Evolutionary conservation across 2,888 invertebrate genomes (phyloP), one percentile per base, ranked within the genome.

Genomic region (Cryptus viduatorius): DNA sequence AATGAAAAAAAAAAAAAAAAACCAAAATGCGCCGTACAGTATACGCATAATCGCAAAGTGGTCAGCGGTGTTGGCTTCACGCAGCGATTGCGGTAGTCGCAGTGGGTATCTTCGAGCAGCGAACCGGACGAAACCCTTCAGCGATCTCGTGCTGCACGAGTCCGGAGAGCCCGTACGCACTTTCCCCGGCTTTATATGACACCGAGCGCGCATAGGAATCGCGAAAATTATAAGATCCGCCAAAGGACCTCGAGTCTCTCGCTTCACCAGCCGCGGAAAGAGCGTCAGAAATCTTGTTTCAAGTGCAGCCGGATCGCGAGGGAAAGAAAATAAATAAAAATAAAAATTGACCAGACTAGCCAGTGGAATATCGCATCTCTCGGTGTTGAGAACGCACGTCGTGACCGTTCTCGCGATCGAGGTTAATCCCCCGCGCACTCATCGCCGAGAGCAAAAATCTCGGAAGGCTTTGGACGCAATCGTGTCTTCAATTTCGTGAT

Each of bases 181-280:
- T 85, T 76, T 83, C 78, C 79, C 73, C 68, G 71, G 75, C 79
- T 86, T 86, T 86, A 88, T 87, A 86, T 79, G 85, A 84, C 85
- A 53, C 67, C 68, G 84, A 86, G 83, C 68, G 81, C 83, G 89
- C 89, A 89, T 88, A 88, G 87, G 84, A 89, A 89, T 89, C 84
- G 87, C 72, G 37, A 65, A 71, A 83, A 89, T 89, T 88, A 88
- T 86, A 85, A 84, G 84, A 84, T 79, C 86, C 84, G 79, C 81
- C 84, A 85, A 88, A 87, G 88, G 85, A 84, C 72, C 75, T 82
- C 75, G 72, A 79, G 37, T 37, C 59, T 56, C 29, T 67, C 68
- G 53, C 69, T 42, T 5, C n/a, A 10, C 44, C 69, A 50, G n/a
- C 37, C 19, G 19, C 16, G 67, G 56, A 42, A 72, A 61, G 80